Conservation (phyloP, 1,140 invertebrate species). For the Bradynema listronoti region DNA sequence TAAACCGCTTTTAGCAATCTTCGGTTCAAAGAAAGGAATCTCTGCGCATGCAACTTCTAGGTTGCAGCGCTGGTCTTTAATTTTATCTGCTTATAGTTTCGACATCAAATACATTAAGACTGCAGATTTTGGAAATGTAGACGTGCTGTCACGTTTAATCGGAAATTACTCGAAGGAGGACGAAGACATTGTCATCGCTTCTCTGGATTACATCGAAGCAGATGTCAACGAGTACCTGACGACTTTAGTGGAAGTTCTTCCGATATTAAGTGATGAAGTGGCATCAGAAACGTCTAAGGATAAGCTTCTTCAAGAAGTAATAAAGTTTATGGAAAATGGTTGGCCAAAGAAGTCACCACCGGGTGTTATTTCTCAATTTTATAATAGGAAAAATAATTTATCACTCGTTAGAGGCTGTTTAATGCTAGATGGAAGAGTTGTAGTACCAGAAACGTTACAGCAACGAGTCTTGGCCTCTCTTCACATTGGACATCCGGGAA, state of each 20-base stretch:
- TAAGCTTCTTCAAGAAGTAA: not conserved
- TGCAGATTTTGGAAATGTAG: constrained; percentile 11
- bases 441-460: constrained; percentile 59
- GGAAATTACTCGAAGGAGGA: constrained; percentile 7
- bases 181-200: constrained; percentile 16
- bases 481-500: constrained; percentile 62
- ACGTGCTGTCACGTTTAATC: constrained; percentile 17
- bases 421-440: constrained; percentile 53
- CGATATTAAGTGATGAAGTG: not conserved
- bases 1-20: constrained; percentile 18
- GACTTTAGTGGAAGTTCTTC: not conserved
- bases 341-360: not conserved
- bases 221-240: constrained; percentile 8
- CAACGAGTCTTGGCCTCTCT: constrained; percentile 58
- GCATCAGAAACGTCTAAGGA: not conserved
- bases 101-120: constrained; percentile 18
- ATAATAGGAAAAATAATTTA: too few species aligned
- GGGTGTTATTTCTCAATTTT: too few species aligned
- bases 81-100: constrained; percentile 11
- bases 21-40: constrained; percentile 16
- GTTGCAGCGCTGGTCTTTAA: constrained; percentile 14
- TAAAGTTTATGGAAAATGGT: not conserved
- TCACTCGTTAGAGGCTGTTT: constrained; percentile 12
- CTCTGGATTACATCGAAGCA: constrained; percentile 10
- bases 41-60: constrained; percentile 14